Percentiles rank a stretch among this genome's conserved stretches.
Evolutionary conservation across 2,888 invertebrate species (phyloP).

Genomic region (Molorchus minor): DNA sequence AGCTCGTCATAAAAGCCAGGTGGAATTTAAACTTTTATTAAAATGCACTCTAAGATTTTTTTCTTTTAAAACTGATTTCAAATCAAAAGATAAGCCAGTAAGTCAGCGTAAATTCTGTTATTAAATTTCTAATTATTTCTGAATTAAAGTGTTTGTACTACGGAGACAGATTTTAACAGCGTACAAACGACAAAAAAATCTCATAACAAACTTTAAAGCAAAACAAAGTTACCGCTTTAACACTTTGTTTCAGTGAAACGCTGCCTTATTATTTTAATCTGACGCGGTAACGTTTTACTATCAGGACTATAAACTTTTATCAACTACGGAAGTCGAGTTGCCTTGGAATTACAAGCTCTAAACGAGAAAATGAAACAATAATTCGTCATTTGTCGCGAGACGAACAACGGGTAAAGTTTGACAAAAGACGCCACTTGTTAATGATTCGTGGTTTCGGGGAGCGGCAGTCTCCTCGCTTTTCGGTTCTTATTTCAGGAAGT

Average conservation of each 20-base stretch:
- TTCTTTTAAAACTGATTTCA: too few relatives aligned
- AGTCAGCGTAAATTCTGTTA: too few relatives aligned
- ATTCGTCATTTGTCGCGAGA: conserved; percentile 4
- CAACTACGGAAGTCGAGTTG: conserved; percentile 1
- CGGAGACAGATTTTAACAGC: background rate
- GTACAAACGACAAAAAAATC: too few relatives aligned
- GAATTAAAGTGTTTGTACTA: background rate
- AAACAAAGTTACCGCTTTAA: background rate
- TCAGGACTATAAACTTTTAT: conserved; percentile 15
- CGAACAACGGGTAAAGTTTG: background rate
- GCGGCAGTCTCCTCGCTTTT: background rate
- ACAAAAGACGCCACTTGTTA: background rate
- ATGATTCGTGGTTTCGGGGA: background rate
- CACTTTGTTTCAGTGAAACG: background rate
- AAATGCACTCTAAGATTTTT: too few relatives aligned
- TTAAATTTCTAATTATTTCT: too few relatives aligned
- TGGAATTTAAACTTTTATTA: too few relatives aligned
- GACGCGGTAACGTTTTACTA: background rate
- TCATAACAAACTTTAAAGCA: background rate
- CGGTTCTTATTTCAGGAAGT: too few relatives aligned
- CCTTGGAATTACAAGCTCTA: conserved; percentile 7
- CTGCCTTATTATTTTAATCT: conserved; percentile 7
- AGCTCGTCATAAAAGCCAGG: too few relatives aligned
- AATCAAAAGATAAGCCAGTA: too few relatives aligned
- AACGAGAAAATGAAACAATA: conserved; percentile 11